Conservation (phyloP, 2,888 invertebrate genomes). For the Ceraclea dissimilis region DNA sequence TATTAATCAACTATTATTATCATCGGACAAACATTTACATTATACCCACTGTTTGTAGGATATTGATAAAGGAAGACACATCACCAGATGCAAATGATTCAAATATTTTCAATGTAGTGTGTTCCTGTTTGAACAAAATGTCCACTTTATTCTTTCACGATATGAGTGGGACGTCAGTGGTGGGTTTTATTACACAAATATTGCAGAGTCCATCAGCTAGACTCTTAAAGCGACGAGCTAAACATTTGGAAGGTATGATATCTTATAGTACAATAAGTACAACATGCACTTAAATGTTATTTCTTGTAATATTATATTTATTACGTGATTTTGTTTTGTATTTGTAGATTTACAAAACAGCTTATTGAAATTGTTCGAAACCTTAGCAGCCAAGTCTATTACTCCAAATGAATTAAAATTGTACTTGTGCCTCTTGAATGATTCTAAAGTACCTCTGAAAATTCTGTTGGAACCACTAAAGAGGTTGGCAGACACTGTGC, state of each 20-base stretch:
- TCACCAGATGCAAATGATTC: slow-evolving; percentile 2
- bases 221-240: slow-evolving; percentile 19
- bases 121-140: slow-evolving; percentile 25
- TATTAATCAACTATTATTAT: too few relatives aligned
- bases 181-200: slow-evolving; percentile 28
- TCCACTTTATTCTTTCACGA: slow-evolving; percentile 20
- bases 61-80: slow-evolving; percentile 9
- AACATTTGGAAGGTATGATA: slow-evolving; percentile 26
- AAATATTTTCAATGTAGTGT: slow-evolving; percentile 10
- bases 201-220: slow-evolving; percentile 24
- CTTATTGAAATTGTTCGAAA: slow-evolving; percentile 53
- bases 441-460: slow-evolving; percentile 45
- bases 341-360: slow-evolving; percentile 56
- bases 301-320: neutral
- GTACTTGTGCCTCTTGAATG: slow-evolving; percentile 53
- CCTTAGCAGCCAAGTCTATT: slow-evolving; percentile 48
- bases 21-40: neutral
- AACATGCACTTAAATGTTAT: too few relatives aligned
- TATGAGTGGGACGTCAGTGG: slow-evolving; percentile 13
- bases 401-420: slow-evolving; percentile 47
- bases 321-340: too few relatives aligned
- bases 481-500: slow-evolving; percentile 39
- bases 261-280: too few relatives aligned
- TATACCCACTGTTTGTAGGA: slow-evolving; percentile 7
- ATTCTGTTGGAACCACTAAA: slow-evolving; percentile 48